A percentile compares a stretch with the other conserved stretches of the same genome.
phyloP scores from a whole-genome alignment of 2,888 invertebrate species.

The Ditula angustiorana region DNA sequence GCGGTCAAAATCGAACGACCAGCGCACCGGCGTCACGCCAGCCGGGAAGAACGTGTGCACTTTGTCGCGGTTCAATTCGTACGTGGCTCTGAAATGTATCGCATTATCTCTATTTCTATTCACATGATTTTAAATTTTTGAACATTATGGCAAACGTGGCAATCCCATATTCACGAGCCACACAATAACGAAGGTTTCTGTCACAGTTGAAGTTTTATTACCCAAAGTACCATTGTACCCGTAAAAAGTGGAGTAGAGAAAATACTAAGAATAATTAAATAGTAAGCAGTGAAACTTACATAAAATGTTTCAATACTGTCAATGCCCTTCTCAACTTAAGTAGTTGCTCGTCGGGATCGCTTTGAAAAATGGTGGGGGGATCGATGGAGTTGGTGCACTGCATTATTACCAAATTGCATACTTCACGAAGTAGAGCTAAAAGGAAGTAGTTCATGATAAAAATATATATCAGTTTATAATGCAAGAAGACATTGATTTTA shows the following conservation, averaged over 20 bases:
- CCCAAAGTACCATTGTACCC: too few relatives aligned
- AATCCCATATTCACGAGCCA: too few relatives aligned
- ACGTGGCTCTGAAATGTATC: constrained; percentile 69
- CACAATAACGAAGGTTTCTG: too few relatives aligned
- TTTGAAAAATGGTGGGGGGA: constrained; percentile 93
- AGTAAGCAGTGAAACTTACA: constrained; percentile 70
- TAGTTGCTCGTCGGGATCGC: constrained; percentile 91
- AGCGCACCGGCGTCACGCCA: constrained; percentile 86
- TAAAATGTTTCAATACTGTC: constrained; percentile 81
- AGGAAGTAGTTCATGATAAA: too few relatives aligned
- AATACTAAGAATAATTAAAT: neutral
- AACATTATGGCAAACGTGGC: too few relatives aligned
- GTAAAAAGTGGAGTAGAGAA: too few relatives aligned
- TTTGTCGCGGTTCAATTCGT: constrained; percentile 82
- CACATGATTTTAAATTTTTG: too few relatives aligned
- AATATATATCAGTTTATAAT: too few relatives aligned
- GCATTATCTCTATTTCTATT: neutral
- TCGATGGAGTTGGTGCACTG: constrained; percentile 90
- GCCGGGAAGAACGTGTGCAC: constrained; percentile 83
- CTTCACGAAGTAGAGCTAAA: constrained; percentile 90
- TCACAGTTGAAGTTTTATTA: too few relatives aligned
- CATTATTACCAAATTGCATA: constrained; percentile 92
- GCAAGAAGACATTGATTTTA: too few relatives aligned
- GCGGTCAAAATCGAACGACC: constrained; percentile 91
- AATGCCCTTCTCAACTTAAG: constrained; percentile 84